A percentile compares a stretch with the other conserved stretches of the same genome.
Conservation (phyloP, 2,113 vertebrate species). For the Meriones unguiculatus region DNA sequence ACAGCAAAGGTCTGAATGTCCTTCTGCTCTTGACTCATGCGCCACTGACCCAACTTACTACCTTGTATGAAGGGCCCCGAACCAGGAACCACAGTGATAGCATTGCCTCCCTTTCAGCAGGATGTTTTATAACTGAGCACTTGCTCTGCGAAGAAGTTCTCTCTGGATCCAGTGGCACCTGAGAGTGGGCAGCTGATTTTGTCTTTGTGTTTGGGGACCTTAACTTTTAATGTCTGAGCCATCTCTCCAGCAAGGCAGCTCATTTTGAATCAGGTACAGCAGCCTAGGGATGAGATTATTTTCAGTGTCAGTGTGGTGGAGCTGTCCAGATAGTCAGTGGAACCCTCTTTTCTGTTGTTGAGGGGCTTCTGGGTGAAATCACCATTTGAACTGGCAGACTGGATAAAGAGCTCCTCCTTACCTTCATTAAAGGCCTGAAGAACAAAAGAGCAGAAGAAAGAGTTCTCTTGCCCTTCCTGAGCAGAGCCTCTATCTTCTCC, state of each 20-base stretch:
- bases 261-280: neutral
- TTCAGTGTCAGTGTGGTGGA: neutral
- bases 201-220: neutral
- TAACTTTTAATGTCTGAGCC: neutral
- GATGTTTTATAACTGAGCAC: neutral
- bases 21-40: fast-evolving
- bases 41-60: no score
- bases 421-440: neutral
- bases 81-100: neutral
- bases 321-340: neutral
- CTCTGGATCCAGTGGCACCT: neutral
- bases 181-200: neutral
- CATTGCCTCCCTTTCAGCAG: neutral
- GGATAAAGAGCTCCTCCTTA: neutral
- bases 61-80: fast-evolving
- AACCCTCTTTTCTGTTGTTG: neutral
- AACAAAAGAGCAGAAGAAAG: neutral
- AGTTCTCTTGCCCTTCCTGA: neutral
- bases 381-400: neutral
- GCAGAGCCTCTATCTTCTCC: neutral
- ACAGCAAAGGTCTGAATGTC: fast-evolving
- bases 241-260: neutral
- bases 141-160: neutral
- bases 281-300: neutral
- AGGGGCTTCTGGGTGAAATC: neutral